Conservation (phyloP, 2,113 vertebrate species). For the Cyanoderma ruficeps region DNA sequence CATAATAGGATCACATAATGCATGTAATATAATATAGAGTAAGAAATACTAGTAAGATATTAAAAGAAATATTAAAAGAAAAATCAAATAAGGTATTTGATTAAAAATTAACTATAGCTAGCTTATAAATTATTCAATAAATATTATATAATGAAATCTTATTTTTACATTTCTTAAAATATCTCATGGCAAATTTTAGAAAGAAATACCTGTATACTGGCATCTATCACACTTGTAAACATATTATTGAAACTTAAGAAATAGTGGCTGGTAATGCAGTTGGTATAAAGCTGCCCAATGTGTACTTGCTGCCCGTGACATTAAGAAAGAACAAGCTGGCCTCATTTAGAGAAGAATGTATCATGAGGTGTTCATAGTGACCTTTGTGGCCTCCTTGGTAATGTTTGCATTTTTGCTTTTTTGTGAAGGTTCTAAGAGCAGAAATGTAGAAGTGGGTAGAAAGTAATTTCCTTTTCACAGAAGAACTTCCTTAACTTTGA, state of each 20-base stretch:
- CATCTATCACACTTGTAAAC: not conserved
- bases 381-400: not conserved
- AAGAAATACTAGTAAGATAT: not conserved
- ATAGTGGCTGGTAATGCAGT: not conserved
- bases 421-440: not conserved
- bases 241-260: not conserved
- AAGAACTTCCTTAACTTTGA: not conserved
- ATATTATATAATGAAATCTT: not conserved
- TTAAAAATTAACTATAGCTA: not conserved
- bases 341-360: not conserved
- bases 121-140: not conserved
- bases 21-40: not conserved
- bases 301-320: not conserved
- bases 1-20: not conserved
- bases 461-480: not conserved
- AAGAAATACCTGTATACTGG: not conserved
- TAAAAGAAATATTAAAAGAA: too few species aligned
- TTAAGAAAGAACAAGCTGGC: not conserved
- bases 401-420: not conserved
- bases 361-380: not conserved
- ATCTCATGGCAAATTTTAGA: not conserved
- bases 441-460: not conserved
- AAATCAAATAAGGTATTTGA: not conserved
- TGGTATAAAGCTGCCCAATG: not conserved
- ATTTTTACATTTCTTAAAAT: not conserved